phyloP scores from a whole-genome alignment of 30 jellyfish, hydroid and myxozoan species.

The Rhopilema esculentum region DNA sequence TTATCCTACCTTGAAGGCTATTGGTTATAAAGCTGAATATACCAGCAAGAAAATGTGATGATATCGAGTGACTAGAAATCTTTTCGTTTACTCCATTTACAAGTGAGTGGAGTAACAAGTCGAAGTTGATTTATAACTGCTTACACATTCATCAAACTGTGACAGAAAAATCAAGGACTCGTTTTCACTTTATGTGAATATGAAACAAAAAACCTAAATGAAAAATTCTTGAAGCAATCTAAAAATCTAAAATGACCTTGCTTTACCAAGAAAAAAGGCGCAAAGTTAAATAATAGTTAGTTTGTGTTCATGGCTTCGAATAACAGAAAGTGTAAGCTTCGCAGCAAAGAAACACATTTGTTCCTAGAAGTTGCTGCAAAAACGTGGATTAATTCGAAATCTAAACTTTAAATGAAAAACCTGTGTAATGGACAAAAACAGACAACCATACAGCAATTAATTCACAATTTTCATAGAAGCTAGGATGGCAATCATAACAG shows the following conservation, averaged over 20 bases:
- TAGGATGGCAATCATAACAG: conserved; percentile 39
- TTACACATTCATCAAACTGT: not conserved
- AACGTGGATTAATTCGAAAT: not conserved
- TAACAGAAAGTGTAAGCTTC: not conserved
- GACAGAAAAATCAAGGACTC: not conserved
- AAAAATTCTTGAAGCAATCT: not conserved
- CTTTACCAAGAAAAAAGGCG: not conserved
- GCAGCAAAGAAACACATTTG: not conserved
- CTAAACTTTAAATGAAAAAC: conserved; percentile 17
- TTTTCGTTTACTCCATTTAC: too few species aligned
- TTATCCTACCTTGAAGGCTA: too few species aligned
- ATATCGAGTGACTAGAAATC: too few species aligned
- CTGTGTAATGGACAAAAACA: conserved; percentile 22
- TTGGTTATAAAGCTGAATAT: too few species aligned
- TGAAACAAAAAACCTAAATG: not conserved
- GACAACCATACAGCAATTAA: conserved; percentile 27
- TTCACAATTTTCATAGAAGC: conserved; percentile 66
- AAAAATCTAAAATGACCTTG: not conserved
- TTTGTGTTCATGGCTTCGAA: not conserved
- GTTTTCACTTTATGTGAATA: too few species aligned
- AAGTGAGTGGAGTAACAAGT: too few species aligned
- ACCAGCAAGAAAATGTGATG: too few species aligned
- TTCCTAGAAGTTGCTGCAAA: not conserved
- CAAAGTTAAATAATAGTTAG: too few species aligned
- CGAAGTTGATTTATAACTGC: too few species aligned